A percentile compares a stretch with the other conserved stretches of the same genome.
Evolutionary conservation across 2,797 vertebrate genomes (phyloP).

Genomic region (Synanceia verrucosa): DNA sequence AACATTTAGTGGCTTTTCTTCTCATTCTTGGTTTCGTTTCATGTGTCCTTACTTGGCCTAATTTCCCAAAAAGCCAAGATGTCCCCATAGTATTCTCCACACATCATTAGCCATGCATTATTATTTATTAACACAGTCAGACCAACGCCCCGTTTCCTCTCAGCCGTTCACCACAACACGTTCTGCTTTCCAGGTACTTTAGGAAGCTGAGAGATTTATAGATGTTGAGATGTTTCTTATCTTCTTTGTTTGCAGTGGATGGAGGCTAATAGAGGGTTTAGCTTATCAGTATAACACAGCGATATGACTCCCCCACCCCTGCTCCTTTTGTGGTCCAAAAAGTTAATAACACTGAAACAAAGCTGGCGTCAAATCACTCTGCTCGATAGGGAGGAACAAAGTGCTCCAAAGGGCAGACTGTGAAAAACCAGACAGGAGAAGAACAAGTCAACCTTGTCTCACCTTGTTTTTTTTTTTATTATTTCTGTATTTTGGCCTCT

Average conservation of each 20-base stretch:
- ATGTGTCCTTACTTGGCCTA: slow-evolving; percentile 65
- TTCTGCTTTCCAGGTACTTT: slow-evolving; percentile 10
- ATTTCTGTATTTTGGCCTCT: slow-evolving; percentile 48
- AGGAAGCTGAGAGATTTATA: slow-evolving; percentile 13
- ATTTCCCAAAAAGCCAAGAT: slow-evolving; percentile 62
- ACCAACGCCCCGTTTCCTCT: slow-evolving; percentile 40
- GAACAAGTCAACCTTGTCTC: slow-evolving; percentile 59
- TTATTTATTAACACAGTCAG: slow-evolving; percentile 75
- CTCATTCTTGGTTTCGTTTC: slow-evolving; percentile 10
- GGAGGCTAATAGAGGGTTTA: slow-evolving; percentile 16
- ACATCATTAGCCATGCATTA: slow-evolving; percentile 71
- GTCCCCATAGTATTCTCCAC: slow-evolving; percentile 60
- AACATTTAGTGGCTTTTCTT: slow-evolving; percentile 53
- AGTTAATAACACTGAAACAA: slow-evolving; percentile 31
- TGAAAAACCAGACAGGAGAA: slow-evolving; percentile 8
- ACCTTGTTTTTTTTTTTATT: slow-evolving; percentile 51
- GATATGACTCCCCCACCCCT: not conserved
- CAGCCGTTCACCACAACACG: slow-evolving; percentile 22
- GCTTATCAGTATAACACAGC: slow-evolving; percentile 57
- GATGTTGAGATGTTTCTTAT: slow-evolving; percentile 28
- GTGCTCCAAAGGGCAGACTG: slow-evolving; percentile 33
- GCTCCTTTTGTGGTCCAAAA: slow-evolving; percentile 39
- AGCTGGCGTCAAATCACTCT: slow-evolving; percentile 33
- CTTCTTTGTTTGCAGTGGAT: slow-evolving; percentile 1
- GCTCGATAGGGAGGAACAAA: slow-evolving; percentile 19